Base-by-base conservation (phyloP, 2,113 vertebrate species). In the Empidonax alnorum region DNA sequence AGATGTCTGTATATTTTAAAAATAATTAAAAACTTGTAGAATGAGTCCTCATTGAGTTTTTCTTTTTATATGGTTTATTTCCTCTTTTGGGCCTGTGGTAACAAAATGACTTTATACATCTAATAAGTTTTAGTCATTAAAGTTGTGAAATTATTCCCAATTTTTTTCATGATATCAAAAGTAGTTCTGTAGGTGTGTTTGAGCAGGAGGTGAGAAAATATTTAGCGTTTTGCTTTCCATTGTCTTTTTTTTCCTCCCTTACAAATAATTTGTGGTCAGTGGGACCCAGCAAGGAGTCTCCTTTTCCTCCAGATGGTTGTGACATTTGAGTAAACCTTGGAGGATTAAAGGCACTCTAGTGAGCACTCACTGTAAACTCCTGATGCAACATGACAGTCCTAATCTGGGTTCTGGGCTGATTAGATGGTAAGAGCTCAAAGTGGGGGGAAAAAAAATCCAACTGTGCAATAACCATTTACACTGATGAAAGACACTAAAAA, bases 241-340 rank as follows among this genome's bases (percentile, higher is more conserved):
- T 97, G 89, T 96, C 56, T 87, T 95, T 83, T 90, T 68, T 77
- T 62, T 42, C 8, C 12, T 14, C 91, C 81, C 91, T 87, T 86
- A 88, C 85, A 96, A 97, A 97, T 97, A 95, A 97, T 97, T 94
- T 97, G 96, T 97, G 97, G 97, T 97, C 96, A 97, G 96, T 89
- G 82, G 90, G 93, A 95, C 98, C 52, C 97, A 98, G 97, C 96
- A 94, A 98, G 98, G 95, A 97, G 87, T 94, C 52, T 87, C 66
- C 83, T 97, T 98, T 94, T 96, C 94, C 94, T 97, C 97, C 98
- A 98, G 98, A 98, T 98, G 98, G 98, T 88, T 95, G 91, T 98
- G 98, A 98, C 97, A 98, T 98, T 98, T 98, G 96, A 98, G 97
- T 98, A 98, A 98, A 96, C 97, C 97, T 97, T 90, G 80, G 96